Evolutionary conservation across 2,797 vertebrate genomes (phyloP).

Genomic region (Xenopus petersii): DNA sequence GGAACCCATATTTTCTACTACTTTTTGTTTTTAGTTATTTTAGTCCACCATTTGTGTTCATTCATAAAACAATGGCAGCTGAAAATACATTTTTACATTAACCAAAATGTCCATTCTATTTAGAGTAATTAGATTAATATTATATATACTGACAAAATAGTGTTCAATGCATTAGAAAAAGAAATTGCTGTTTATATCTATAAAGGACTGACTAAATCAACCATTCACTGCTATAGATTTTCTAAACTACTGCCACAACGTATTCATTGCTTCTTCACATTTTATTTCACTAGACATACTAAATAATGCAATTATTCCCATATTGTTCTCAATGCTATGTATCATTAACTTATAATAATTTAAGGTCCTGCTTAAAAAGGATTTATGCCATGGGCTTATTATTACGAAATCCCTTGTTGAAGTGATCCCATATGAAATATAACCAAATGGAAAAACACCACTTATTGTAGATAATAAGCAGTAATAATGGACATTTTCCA

Average conservation of each 20-base stretch:
- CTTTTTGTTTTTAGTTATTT: too few species aligned
- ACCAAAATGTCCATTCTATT: too few species aligned
- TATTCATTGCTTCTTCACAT: conserved; percentile 6
- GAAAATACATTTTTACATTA: too few species aligned
- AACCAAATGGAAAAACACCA: background rate
- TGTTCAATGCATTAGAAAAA: too few species aligned
- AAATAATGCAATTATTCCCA: conserved; percentile 27
- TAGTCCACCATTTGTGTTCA: too few species aligned
- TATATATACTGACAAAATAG: too few species aligned
- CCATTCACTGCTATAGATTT: background rate
- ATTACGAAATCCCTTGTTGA: conserved; percentile 37
- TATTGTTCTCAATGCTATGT: conserved; percentile 32
- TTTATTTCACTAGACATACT: conserved; percentile 16
- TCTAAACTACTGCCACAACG: background rate
- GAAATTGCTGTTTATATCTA: too few species aligned
- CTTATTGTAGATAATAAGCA: conserved; percentile 1
- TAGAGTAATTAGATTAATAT: too few species aligned
- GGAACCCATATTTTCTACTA: too few species aligned
- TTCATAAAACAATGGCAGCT: too few species aligned
- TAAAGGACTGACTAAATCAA: too few species aligned
- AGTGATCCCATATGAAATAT: conserved; percentile 28
- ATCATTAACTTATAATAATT: conserved; percentile 48
- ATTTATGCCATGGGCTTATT: conserved; percentile 34
- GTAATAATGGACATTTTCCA: conserved; percentile 13
- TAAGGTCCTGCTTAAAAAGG: conserved; percentile 43